Conservation (phyloP, 2,797 vertebrate genomes). For the Xerus rutilus region DNA sequence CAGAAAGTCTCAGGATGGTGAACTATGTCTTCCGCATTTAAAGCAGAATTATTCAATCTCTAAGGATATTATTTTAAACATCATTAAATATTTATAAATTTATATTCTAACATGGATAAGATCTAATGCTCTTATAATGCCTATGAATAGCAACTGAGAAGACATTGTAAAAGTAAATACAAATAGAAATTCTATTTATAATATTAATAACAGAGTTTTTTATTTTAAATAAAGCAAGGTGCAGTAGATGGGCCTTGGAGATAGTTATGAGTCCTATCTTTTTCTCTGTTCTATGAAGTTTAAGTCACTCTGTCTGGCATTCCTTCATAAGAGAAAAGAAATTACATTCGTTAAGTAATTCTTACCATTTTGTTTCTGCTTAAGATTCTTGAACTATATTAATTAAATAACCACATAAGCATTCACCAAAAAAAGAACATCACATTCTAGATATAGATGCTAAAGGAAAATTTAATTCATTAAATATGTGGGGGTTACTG, state of each 20-base stretch:
- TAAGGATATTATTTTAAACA: conserved; percentile 33
- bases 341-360: conserved; percentile 27
- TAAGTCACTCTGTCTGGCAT: background rate
- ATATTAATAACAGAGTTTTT: background rate
- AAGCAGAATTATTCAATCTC: conserved; percentile 19
- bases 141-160: background rate
- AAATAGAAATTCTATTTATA: background rate
- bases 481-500: background rate
- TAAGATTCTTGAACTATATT: conserved; percentile 29
- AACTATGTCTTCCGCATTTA: background rate
- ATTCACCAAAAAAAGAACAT: conserved; percentile 31
- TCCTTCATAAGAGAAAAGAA: conserved; percentile 29
- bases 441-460: background rate
- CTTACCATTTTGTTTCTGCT: background rate
- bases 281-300: background rate
- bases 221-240: background rate
- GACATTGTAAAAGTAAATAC: background rate
- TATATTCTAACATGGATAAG: background rate
- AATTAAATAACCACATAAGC: background rate
- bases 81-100: background rate
- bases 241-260: background rate
- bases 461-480: background rate
- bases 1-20: background rate
- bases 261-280: background rate
- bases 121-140: background rate